Percentiles rank a stretch among this genome's conserved stretches.
Conservation (phyloP, 2,888 invertebrate genomes). For the Scrobipalpa costella region DNA sequence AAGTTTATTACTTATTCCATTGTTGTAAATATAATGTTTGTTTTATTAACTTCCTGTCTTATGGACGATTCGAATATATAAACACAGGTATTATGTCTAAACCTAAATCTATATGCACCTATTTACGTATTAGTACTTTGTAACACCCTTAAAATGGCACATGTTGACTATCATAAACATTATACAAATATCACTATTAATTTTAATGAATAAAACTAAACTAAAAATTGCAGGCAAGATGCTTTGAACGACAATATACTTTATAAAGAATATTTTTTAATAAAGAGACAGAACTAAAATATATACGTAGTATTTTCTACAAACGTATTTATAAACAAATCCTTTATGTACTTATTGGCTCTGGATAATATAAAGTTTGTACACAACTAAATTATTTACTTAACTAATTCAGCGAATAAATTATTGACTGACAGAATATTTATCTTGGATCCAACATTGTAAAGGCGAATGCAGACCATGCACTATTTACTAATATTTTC, state of each 20-base stretch:
- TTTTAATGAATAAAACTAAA: slow-evolving; percentile 28
- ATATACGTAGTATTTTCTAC: neutral
- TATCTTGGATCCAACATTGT: neutral
- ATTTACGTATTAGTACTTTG: slow-evolving; percentile 23
- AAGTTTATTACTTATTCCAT: too few species aligned
- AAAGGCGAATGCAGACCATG: neutral
- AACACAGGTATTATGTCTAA: neutral
- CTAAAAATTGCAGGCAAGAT: slow-evolving; percentile 12
- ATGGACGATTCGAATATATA: neutral
- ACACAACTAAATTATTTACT: neutral
- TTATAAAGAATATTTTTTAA: too few species aligned
- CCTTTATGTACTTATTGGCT: slow-evolving; percentile 10
- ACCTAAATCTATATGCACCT: neutral
- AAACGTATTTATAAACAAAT: neutral
- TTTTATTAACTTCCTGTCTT: too few species aligned
- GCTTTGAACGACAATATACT: neutral
- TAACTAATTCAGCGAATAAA: neutral
- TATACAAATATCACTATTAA: slow-evolving; percentile 51
- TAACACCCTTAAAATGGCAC: slow-evolving; percentile 54
- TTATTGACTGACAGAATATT: neutral
- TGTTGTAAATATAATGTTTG: too few species aligned
- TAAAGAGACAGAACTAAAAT: too few species aligned
- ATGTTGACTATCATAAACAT: slow-evolving; percentile 47
- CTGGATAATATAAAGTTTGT: neutral
- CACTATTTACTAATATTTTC: too few species aligned